A percentile compares a stretch with the other conserved stretches of the same genome.
Conservation (phyloP, 2,888 invertebrate species). For the Pachydiplax longipennis region DNA sequence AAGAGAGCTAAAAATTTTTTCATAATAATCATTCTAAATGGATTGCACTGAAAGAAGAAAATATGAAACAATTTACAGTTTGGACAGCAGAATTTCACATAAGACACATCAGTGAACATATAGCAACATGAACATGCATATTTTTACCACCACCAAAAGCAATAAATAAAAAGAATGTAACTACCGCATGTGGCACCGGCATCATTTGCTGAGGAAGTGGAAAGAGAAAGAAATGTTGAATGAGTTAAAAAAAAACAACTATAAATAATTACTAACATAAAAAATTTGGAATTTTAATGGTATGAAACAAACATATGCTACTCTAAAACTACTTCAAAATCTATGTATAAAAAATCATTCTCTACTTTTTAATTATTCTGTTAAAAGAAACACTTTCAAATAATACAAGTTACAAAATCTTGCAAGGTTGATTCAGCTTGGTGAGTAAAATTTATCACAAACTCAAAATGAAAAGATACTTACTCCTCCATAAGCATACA, state of each 20-base stretch:
- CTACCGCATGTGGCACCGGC: conserved; percentile 75
- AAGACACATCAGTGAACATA: background rate
- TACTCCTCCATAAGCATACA: conserved; percentile 94
- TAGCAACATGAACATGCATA: background rate
- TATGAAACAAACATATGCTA: background rate
- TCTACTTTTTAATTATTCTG: background rate
- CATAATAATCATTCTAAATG: too few species aligned
- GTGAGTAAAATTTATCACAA: conserved; percentile 54
- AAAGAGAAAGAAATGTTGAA: conserved; percentile 25
- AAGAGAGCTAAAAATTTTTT: too few species aligned
- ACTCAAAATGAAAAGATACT: conserved; percentile 59
- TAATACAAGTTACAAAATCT: too few species aligned
- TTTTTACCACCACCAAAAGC: background rate
- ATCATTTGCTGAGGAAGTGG: conserved; percentile 56
- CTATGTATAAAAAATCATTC: background rate
- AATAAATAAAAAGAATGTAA: conserved; percentile 60
- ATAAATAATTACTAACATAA: conserved; percentile 7
- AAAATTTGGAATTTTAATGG: background rate
- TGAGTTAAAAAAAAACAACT: conserved; percentile 44
- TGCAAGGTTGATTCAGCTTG: conserved; percentile 60
- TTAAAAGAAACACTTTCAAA: background rate
- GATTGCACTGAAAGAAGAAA: background rate
- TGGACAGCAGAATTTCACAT: background rate
- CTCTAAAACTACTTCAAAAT: background rate
- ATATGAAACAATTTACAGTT: background rate